Percentiles rank a stretch among this genome's conserved stretches.
These are phyloP conservation scores for Gasteruption jaculator DNA, from an alignment of 2,888 invertebrate species.

Conservation along the genomic window DNA sequence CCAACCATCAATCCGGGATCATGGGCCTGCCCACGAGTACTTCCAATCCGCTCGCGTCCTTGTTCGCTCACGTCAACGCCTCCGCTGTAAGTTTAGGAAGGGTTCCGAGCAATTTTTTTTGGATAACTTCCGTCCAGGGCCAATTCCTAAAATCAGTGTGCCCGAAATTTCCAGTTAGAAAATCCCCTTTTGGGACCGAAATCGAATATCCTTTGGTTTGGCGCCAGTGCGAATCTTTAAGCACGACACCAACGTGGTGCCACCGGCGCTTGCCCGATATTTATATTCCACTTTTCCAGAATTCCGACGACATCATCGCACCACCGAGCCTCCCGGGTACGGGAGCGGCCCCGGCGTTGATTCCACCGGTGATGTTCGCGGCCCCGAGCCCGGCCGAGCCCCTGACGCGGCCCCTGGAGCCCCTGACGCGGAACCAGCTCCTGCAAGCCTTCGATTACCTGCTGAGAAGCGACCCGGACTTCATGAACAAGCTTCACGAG, in stretches of 20 bases:
- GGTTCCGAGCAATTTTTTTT: neutral
- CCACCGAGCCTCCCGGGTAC: conserved; percentile 29
- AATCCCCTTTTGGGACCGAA: neutral
- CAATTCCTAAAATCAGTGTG: too few species aligned
- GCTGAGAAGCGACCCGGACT: conserved; percentile 81
- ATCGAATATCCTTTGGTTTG: too few species aligned
- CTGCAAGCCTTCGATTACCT: conserved; percentile 85
- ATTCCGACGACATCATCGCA: conserved; percentile 33
- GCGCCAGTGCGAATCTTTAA: too few species aligned
- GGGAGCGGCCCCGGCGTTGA: conserved; percentile 62
- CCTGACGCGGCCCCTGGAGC: conserved; percentile 57
- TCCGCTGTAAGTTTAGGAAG: conserved; percentile 26
- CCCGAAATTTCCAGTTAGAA: too few species aligned
- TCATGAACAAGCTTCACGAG: conserved; percentile 85
- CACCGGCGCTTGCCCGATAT: too few species aligned
- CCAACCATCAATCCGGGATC: conserved; percentile 30
- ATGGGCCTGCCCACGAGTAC: conserved; percentile 27
- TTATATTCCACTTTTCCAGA: too few species aligned
- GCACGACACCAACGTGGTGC: too few species aligned
- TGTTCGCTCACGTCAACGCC: conserved; percentile 33
- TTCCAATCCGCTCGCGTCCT: conserved; percentile 36
- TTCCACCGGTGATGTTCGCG: conserved; percentile 82
- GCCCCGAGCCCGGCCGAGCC: conserved; percentile 46
- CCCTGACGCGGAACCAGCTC: conserved; percentile 82
- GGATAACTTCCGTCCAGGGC: too few species aligned